phyloP scores from a whole-genome alignment of 64 coral and sea anemone genomes.

The Montipora cactus region DNA sequence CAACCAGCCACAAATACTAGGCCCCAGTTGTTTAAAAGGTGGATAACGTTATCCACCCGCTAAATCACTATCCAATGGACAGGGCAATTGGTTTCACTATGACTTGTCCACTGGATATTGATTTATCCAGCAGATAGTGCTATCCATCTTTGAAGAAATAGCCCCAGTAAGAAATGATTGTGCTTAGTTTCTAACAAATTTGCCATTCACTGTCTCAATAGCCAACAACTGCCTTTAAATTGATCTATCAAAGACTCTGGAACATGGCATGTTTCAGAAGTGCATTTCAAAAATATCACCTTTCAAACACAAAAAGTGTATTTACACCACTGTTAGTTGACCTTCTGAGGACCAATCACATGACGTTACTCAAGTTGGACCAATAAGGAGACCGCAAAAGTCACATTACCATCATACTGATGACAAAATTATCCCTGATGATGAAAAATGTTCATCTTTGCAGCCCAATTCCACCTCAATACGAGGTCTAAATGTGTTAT shows the following conservation, averaged over 20 bases:
- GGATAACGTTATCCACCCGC: too few relatives aligned
- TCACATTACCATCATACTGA: constrained; percentile 31
- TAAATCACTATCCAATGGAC: too few relatives aligned
- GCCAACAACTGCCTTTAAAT: neutral
- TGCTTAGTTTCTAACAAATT: too few relatives aligned
- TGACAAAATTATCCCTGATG: constrained; percentile 1
- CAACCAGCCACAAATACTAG: neutral
- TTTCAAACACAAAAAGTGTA: neutral
- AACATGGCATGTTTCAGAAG: too few relatives aligned
- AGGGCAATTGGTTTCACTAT: too few relatives aligned
- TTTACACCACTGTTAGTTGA: neutral
- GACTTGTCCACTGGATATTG: too few relatives aligned
- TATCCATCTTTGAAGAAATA: too few relatives aligned
- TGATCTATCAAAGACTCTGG: neutral
- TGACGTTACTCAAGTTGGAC: neutral
- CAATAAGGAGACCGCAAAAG: constrained; percentile 22
- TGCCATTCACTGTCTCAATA: too few relatives aligned
- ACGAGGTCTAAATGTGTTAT: neutral
- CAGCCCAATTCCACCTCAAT: neutral
- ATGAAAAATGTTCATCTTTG: constrained; percentile 12
- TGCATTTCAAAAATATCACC: too few relatives aligned
- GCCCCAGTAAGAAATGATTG: too few relatives aligned
- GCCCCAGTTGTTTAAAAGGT: too few relatives aligned
- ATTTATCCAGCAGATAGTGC: too few relatives aligned
- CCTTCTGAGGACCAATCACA: constrained; percentile 12